A percentile compares a stretch with the other conserved stretches of the same genome.
Conservation (phyloP, 2,888 invertebrate genomes). For the Eueremaeus valkanovi region DNA sequence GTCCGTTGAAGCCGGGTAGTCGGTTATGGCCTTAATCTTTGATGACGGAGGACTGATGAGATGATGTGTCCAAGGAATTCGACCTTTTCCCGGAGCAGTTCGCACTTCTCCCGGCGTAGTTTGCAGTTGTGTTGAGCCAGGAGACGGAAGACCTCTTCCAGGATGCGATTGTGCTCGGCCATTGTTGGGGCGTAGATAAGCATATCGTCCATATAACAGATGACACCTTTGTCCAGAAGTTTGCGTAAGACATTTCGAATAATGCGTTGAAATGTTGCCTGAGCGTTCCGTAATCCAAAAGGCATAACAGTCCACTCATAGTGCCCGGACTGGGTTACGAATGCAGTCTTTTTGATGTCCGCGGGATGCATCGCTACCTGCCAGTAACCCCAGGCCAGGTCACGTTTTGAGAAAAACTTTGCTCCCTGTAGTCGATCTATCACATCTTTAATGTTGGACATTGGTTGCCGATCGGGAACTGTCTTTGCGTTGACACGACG, state of each 20-base stretch:
- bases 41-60: background rate
- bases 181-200: constrained; percentile 37
- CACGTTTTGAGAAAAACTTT: constrained; percentile 43
- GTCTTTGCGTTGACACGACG: constrained; percentile 45
- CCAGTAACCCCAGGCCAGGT: constrained; percentile 47
- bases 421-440: constrained; percentile 44
- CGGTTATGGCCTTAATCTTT: background rate
- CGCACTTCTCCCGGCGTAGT: background rate
- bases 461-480: constrained; percentile 45
- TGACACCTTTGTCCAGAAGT: constrained; percentile 17
- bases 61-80: constrained; percentile 13
- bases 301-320: constrained; percentile 45
- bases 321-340: constrained; percentile 45
- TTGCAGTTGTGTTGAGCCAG: background rate
- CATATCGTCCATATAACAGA: constrained; percentile 47
- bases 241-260: constrained; percentile 43
- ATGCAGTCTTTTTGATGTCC: constrained; percentile 47
- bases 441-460: constrained; percentile 45
- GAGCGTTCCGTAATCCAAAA: constrained; percentile 46
- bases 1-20: background rate
- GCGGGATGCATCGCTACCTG: constrained; percentile 46
- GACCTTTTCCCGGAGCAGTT: background rate
- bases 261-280: constrained; percentile 46
- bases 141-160: constrained; percentile 45
- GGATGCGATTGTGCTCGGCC: constrained; percentile 36